Evolutionary conservation across 2,888 invertebrate species (phyloP).

Genomic region (Biston betularia): DNA sequence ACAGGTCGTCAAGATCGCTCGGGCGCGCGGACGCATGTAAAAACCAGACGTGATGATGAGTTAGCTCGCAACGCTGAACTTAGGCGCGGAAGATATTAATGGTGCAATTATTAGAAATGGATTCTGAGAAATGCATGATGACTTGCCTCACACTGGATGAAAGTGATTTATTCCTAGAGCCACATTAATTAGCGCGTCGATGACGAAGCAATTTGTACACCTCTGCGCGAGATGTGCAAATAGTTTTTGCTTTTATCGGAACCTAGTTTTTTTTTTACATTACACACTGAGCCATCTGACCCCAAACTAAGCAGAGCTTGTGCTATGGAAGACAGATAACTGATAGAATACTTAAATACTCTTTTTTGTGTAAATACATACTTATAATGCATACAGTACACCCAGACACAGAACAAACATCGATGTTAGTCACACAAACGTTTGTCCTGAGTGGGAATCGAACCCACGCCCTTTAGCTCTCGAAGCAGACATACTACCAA

Average conservation of each 20-base stretch:
- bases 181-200: not conserved
- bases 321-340: too few species aligned
- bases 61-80: conserved; percentile 43
- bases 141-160: not conserved
- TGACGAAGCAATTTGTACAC: not conserved
- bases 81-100: conserved; percentile 43
- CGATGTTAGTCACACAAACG: too few species aligned
- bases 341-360: too few species aligned
- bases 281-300: too few species aligned
- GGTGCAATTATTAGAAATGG: conserved; percentile 27
- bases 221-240: not conserved
- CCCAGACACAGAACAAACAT: too few species aligned
- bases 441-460: too few species aligned
- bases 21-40: conserved; percentile 40
- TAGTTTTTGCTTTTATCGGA: not conserved
- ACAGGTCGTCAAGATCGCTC: conserved; percentile 7
- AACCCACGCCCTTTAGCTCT: too few species aligned
- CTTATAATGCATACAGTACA: too few species aligned
- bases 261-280: too few species aligned
- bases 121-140: conserved; percentile 1
- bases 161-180: not conserved
- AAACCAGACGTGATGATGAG: conserved; percentile 65
- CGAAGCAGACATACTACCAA: too few species aligned
- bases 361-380: too few species aligned
- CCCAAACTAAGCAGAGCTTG: too few species aligned